A percentile compares a stretch with the other conserved stretches of the same genome.
Evolutionary conservation across 2,888 invertebrate species (phyloP).

Genomic region (Augiades crinisus): DNA sequence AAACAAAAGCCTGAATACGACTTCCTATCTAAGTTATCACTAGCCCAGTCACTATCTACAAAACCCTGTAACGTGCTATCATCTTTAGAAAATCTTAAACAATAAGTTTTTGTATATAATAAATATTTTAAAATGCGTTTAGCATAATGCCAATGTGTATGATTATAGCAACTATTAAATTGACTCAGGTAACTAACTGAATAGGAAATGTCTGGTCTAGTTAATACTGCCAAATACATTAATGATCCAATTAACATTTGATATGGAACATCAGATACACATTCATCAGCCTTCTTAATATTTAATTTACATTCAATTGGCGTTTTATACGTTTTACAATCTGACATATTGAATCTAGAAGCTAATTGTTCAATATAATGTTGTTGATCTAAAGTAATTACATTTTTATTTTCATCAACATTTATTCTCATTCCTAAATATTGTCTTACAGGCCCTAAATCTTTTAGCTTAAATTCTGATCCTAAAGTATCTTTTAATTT

Average conservation of each 20-base stretch:
- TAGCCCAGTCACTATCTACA: constrained; percentile 26
- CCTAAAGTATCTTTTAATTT: constrained; percentile 7
- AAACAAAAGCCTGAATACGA: constrained; percentile 30
- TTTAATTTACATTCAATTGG: constrained; percentile 19
- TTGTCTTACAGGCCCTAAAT: not conserved
- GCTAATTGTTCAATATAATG: constrained; percentile 25
- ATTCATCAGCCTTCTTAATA: constrained; percentile 1
- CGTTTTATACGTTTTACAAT: constrained; percentile 26
- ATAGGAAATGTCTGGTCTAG: constrained; percentile 11
- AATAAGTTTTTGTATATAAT: constrained; percentile 22
- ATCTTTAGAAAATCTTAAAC: constrained; percentile 22
- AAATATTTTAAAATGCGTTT: constrained; percentile 28
- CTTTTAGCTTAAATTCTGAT: constrained; percentile 21
- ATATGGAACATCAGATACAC: too few species aligned
- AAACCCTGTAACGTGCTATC: constrained; percentile 14
- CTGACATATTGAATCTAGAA: constrained; percentile 22
- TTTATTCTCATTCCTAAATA: constrained; percentile 5
- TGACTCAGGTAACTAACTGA: constrained; percentile 28
- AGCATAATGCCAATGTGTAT: constrained; percentile 24
- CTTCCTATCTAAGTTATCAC: constrained; percentile 26
- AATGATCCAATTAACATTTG: constrained; percentile 10
- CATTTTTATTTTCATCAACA: constrained; percentile 6
- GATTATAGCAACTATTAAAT: constrained; percentile 29
- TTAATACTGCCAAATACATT: constrained; percentile 12
- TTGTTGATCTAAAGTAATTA: constrained; percentile 18